Evolutionary conservation across 2,797 vertebrate genomes (phyloP), one percentile per base, ranked within the genome.

Genomic region (Cyprinodon diabolis): DNA sequence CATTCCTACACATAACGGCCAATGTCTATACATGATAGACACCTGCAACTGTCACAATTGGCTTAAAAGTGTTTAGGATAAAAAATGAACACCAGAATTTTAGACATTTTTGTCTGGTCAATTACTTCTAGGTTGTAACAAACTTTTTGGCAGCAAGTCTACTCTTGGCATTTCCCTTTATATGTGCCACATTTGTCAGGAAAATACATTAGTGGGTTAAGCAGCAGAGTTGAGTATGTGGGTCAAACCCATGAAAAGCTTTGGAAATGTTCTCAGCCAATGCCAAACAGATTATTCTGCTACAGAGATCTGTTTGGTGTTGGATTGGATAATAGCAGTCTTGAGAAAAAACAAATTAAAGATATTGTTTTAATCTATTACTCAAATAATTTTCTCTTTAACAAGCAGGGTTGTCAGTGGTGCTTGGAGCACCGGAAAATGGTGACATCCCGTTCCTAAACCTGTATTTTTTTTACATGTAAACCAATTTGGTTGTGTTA

Each of bases 1-100:
- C 87, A 81, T 91, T 91, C 89, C 90, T 87, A 65, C 81, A 68
- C 69, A 72, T 48, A 45, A 79, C 75, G 45, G 58, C 68, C 60
- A 37, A 72, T 12, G 68, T 72, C 55, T 75, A 72, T 30, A 72
- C 74, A 74, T 73, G 72, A 68, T 66, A 56, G 80, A 56, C 83
- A 76, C 71, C 74, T 80, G 13, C 47, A 68, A 35, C 67, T 43
- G 30, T 65, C 65, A 52, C 69, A 66, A 60, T 70, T 30, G 56
- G 55, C 60, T 63, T 72, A 30, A 58, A 65, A 65, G n/a, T 43
- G 30, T 40, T 40, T 6, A 55, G 6, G 12, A 55, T 11, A 23
- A 47, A 47, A 23, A 23, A 21, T 23, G 2, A 10, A 1, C 51
- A 55, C n/a, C 54, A 23, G 23, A 9, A 11, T n/a, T 45, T 10